Conservation (phyloP, 2,888 invertebrate genomes). For the Acanthopleura granulata region DNA sequence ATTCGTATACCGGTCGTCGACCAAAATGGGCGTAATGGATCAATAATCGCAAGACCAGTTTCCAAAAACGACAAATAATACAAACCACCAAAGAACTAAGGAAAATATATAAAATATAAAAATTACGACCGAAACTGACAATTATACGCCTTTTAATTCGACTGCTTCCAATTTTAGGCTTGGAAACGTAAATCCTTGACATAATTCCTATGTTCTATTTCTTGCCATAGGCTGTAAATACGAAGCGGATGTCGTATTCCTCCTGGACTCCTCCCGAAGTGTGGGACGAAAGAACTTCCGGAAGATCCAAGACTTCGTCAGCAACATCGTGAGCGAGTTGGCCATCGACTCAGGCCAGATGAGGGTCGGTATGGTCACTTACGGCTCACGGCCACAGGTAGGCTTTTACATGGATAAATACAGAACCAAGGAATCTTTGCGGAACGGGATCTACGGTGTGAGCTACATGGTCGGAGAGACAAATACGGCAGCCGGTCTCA, state of each 20-base stretch:
- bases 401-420: slow-evolving; percentile 58
- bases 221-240: slow-evolving; percentile 44
- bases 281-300: slow-evolving; percentile 53
- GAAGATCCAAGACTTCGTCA: slow-evolving; percentile 48
- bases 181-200: too few relatives aligned
- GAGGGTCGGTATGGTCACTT: slow-evolving; percentile 57
- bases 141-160: too few relatives aligned
- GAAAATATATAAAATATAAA: too few relatives aligned
- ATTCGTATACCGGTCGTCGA: too few relatives aligned
- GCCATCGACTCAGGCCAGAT: slow-evolving; percentile 46
- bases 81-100: too few relatives aligned
- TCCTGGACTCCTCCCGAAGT: slow-evolving; percentile 60
- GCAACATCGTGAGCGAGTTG: slow-evolving; percentile 46
- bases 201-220: not conserved
- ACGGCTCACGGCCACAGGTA: slow-evolving; percentile 41
- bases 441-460: slow-evolving; percentile 58
- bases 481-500: slow-evolving; percentile 59
- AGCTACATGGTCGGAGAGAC: slow-evolving; percentile 60
- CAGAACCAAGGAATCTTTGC: slow-evolving; percentile 43
- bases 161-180: too few relatives aligned
- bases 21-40: too few relatives aligned
- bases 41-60: too few relatives aligned
- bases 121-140: too few relatives aligned
- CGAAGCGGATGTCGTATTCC: slow-evolving; percentile 54
- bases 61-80: too few relatives aligned